A percentile compares a stretch with the other conserved stretches of the same genome.
Evolutionary conservation across 1,140 invertebrate genomes (phyloP).

Genomic region (Tetramorium alpestre): DNA sequence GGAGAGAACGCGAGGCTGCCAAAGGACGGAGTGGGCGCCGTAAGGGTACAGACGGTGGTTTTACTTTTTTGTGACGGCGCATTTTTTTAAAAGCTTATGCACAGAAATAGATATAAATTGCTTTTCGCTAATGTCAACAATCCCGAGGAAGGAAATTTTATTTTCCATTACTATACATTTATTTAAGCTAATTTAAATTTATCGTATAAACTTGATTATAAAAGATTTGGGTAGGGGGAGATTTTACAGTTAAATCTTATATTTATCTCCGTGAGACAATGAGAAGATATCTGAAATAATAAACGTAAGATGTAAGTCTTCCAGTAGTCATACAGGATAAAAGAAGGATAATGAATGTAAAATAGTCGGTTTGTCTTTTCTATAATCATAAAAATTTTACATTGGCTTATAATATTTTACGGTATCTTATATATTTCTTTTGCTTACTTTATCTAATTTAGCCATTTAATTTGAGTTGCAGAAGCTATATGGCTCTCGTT

Average conservation of each 20-base stretch:
- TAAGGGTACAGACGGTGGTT: neutral
- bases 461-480: slow-evolving; percentile 42
- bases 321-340: neutral
- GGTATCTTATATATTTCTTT: slow-evolving; percentile 2
- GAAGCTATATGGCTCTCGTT: neutral
- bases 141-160: neutral
- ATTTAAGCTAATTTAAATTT: neutral
- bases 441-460: slow-evolving; percentile 34
- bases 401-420: neutral
- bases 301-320: neutral
- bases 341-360: slow-evolving; percentile 19
- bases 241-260: neutral
- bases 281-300: neutral
- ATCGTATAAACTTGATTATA: neutral
- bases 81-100: neutral
- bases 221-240: neutral
- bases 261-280: neutral
- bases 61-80: neutral
- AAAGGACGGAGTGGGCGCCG: slow-evolving; percentile 23
- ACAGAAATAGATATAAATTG: neutral
- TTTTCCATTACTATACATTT: neutral
- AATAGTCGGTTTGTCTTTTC: slow-evolving; percentile 5
- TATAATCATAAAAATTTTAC: neutral
- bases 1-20: slow-evolving; percentile 42
- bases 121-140: neutral